A percentile compares a stretch with the other conserved stretches of the same genome.
phyloP scores from a whole-genome alignment of 2,888 invertebrate species.

The Nomada flava region DNA sequence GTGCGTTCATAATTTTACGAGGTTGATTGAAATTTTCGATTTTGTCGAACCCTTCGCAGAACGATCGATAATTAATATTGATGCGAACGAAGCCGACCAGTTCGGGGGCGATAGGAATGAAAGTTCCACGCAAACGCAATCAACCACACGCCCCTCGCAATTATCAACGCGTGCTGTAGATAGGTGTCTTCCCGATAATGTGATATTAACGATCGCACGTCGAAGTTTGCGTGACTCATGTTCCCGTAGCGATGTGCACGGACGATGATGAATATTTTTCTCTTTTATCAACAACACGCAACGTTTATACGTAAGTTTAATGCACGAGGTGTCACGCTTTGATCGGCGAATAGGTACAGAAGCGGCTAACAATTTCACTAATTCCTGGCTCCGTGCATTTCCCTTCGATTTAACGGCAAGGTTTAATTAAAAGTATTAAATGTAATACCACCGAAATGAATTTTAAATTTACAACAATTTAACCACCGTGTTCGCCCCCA shows the following conservation, averaged over 20 bases:
- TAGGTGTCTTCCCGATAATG: conserved; percentile 54
- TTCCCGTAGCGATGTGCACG: background rate
- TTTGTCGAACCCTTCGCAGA: background rate
- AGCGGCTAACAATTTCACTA: too few relatives aligned
- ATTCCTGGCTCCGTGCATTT: too few relatives aligned
- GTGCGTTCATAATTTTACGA: background rate
- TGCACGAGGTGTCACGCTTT: background rate
- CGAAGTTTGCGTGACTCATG: conserved; percentile 41
- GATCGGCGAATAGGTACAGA: too few relatives aligned
- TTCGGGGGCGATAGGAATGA: background rate
- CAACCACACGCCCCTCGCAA: conserved; percentile 70
- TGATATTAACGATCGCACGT: conserved; percentile 30
- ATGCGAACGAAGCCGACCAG: background rate
- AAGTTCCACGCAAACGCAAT: conserved; percentile 18
- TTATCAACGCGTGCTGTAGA: conserved; percentile 68
- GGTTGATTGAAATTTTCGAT: background rate
- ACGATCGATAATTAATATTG: background rate
- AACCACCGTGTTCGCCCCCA: too few relatives aligned
- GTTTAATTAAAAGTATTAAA: too few relatives aligned
- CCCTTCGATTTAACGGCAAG: too few relatives aligned
- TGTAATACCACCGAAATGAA: too few relatives aligned
- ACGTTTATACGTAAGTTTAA: background rate
- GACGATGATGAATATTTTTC: conserved; percentile 9
- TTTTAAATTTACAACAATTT: too few relatives aligned
- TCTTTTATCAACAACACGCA: background rate